These are phyloP conservation scores for Rhabdophis nuchalis DNA, from an alignment of 2,797 vertebrate species.

Conservation along the genomic window DNA sequence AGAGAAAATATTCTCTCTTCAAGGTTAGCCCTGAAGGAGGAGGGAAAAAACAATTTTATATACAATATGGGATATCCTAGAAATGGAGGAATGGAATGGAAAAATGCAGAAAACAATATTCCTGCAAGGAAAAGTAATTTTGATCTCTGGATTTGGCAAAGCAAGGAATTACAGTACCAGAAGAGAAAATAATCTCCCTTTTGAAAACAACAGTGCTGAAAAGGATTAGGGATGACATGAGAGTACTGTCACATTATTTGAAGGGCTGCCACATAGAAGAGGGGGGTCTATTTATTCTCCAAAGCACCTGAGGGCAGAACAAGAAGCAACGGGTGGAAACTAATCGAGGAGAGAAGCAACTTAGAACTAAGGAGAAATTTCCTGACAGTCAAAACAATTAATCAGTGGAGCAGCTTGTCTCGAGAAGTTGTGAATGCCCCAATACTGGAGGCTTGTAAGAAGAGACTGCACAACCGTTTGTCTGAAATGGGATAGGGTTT, in stretches of 20 bases:
- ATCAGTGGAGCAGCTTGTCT: background rate
- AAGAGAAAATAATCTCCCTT: background rate
- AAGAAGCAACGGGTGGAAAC: background rate
- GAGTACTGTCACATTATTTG: background rate
- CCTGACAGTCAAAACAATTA: background rate
- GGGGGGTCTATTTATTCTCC: accelerated
- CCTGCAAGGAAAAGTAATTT: background rate
- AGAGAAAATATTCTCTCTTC: background rate
- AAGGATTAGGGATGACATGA: background rate
- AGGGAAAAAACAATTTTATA: background rate
- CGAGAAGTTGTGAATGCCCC: background rate
- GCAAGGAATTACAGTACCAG: background rate
- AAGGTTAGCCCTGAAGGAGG: background rate
- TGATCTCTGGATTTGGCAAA: background rate
- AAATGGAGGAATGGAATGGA: background rate
- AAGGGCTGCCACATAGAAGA: background rate
- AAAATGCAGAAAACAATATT: background rate
- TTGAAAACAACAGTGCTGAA: background rate
- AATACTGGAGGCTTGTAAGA: background rate
- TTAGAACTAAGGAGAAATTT: background rate
- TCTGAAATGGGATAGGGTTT: background rate
- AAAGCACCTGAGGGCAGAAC: background rate
- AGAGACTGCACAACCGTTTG: background rate
- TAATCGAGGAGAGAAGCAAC: background rate
- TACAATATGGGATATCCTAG: background rate